A percentile compares a stretch with the other conserved stretches of the same genome.
Evolutionary conservation across 2,888 invertebrate species (phyloP).

Genomic region (Masnerella sp.): DNA sequence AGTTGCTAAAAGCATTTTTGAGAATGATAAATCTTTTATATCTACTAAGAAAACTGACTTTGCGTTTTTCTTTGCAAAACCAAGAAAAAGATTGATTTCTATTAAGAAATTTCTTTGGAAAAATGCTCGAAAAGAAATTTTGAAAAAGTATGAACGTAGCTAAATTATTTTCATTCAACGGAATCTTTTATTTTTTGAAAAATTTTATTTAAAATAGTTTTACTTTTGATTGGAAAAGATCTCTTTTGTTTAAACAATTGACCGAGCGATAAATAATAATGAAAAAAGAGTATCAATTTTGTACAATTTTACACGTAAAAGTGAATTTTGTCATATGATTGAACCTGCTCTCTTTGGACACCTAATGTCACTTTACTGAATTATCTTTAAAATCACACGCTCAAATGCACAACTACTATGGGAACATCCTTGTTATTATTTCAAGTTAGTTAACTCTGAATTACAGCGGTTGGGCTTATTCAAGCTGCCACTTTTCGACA

Average conservation of each 20-base stretch:
- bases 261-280: neutral
- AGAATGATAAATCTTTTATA: too few relatives aligned
- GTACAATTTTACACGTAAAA: neutral
- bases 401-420: slow-evolving; percentile 45
- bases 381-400: slow-evolving; percentile 46
- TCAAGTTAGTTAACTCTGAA: slow-evolving; percentile 50
- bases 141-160: too few relatives aligned
- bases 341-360: slow-evolving; percentile 21
- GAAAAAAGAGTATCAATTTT: neutral
- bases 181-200: too few relatives aligned
- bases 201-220: too few relatives aligned
- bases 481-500: slow-evolving; percentile 21
- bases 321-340: slow-evolving; percentile 38
- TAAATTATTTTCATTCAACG: too few relatives aligned
- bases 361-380: slow-evolving; percentile 33
- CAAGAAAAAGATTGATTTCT: too few relatives aligned
- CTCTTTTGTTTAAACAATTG: neutral
- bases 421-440: slow-evolving; percentile 49
- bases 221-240: too few relatives aligned
- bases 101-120: too few relatives aligned
- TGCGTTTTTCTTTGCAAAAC: too few relatives aligned
- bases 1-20: too few relatives aligned
- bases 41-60: too few relatives aligned
- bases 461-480: slow-evolving; percentile 24
- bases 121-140: too few relatives aligned